Conservation (phyloP, 1,140 invertebrate genomes). For the Cryptotermes secundus region DNA sequence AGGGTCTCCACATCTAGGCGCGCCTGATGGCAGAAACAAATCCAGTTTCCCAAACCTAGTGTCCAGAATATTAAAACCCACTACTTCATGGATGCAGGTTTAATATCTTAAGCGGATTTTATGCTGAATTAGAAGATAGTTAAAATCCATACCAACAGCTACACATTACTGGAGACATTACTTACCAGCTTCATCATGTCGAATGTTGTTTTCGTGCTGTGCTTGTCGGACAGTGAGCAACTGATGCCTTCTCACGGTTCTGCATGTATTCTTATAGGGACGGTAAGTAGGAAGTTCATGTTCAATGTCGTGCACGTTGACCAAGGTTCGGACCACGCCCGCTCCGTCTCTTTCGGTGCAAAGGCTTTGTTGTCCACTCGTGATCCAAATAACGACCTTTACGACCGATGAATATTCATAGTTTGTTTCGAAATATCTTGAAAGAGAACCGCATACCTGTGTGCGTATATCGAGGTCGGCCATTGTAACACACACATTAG, state of each 20-base stretch:
- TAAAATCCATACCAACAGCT: too few species aligned
- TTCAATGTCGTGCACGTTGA: neutral
- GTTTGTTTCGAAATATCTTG: neutral
- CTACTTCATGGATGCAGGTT: too few species aligned
- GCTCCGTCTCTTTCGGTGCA: neutral
- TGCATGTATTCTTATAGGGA: neutral
- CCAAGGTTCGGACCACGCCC: neutral
- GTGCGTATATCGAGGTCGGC: neutral
- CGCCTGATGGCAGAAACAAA: too few species aligned
- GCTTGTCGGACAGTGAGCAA: neutral
- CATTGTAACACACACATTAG: too few species aligned
- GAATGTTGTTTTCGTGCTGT: neutral
- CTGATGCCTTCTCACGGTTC: neutral
- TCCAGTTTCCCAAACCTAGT: too few species aligned
- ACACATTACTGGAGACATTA: neutral
- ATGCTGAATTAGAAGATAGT: too few species aligned
- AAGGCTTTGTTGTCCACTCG: neutral
- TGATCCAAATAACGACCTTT: neutral
- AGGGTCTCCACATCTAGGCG: too few species aligned
- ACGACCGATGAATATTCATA: neutral
- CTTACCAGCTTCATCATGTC: slow-evolving; percentile 12
- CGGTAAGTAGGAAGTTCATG: neutral
- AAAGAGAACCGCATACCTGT: neutral
- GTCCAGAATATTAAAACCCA: too few species aligned
- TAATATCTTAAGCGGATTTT: too few species aligned